A percentile compares a stretch with the other conserved stretches of the same genome.
phyloP scores from a whole-genome alignment of 2,797 vertebrate species.

The Microchirus variegatus region DNA sequence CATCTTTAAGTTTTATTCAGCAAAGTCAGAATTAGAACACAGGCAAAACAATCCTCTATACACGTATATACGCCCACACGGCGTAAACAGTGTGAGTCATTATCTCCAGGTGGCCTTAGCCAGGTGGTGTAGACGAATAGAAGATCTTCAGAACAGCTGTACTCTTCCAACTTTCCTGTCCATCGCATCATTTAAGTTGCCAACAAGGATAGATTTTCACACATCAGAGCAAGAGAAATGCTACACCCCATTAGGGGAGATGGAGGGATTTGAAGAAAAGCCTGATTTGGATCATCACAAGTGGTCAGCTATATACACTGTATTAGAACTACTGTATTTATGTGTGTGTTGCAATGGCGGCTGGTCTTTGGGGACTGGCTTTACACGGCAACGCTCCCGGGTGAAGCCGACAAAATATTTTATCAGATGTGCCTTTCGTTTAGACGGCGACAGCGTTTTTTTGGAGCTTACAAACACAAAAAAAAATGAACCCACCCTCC shows the following conservation, averaged over 20 bases:
- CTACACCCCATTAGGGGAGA: not conserved
- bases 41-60: not conserved
- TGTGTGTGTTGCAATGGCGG: too few relatives aligned
- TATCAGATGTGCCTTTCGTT: too few relatives aligned
- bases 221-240: slow-evolving; percentile 5
- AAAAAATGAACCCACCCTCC: too few relatives aligned
- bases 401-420: too few relatives aligned
- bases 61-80: slow-evolving; percentile 5
- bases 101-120: slow-evolving; percentile 53
- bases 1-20: slow-evolving; percentile 9
- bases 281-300: not conserved
- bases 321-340: not conserved
- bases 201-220: slow-evolving; percentile 11
- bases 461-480: too few relatives aligned
- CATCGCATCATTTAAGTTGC: slow-evolving; percentile 34
- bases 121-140: slow-evolving; percentile 44
- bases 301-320: not conserved
- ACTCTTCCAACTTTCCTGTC: slow-evolving; percentile 23
- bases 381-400: too few relatives aligned
- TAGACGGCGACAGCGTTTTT: too few relatives aligned
- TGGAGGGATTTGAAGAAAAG: not conserved
- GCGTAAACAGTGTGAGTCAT: slow-evolving; percentile 53
- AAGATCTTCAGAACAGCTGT: slow-evolving; percentile 40
- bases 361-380: too few relatives aligned
- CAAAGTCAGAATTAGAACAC: slow-evolving; percentile 12